Evolutionary conservation across 2,888 invertebrate species (phyloP), one percentile per base, ranked within the genome.

Genomic region (Parapristionchus giblindavisi): DNA sequence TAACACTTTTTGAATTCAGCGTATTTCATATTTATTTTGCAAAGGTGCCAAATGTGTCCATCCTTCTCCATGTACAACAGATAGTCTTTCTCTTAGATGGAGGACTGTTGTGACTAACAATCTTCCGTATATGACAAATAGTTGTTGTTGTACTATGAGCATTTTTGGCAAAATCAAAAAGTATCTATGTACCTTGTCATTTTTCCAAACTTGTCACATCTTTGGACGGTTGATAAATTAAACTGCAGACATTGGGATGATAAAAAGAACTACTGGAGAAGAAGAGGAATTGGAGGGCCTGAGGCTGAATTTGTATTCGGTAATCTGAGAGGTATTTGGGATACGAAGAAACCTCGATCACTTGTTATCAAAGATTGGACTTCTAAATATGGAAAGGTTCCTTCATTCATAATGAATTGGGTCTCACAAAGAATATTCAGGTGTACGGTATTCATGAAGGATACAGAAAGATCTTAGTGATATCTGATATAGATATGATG

Each of bases 401-500:
- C 5, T 29, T 21, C 14, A 2, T 5, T 17, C 5, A 27, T 56
- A n/a, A 3, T 29, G 2, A 11, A 27, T 56, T 21, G 21, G 5
- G 3, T 32, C 14, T 34, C 2, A 24, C 2, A 2, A 4, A 17
- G 21, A 11, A 4, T 38, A n/a, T 11, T 6, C 56, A 73, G 73
- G 61, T 73, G 0, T 83, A 77, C 51, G 83, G 83, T 0, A 76
- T 79, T 52, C 77, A 79, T 21, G 82, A 83, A 63, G 86, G 86
- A 5, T 40, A 76, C 36, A 40, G 58, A 36, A 81, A 80, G 43
- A 52, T 88, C 0, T 77, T 90, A 8, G 89, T 90, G 0, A 87
- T 89, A 1, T 87, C 89, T 51, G 89, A 90, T 78, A 82, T 88
- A 14, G 88, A 88, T 14, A 78, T 90, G 60, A 77, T 90, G 21